A percentile compares a stretch with the other conserved stretches of the same genome.
phyloP scores from a whole-genome alignment of 2,113 vertebrate species.

The Progne subis region DNA sequence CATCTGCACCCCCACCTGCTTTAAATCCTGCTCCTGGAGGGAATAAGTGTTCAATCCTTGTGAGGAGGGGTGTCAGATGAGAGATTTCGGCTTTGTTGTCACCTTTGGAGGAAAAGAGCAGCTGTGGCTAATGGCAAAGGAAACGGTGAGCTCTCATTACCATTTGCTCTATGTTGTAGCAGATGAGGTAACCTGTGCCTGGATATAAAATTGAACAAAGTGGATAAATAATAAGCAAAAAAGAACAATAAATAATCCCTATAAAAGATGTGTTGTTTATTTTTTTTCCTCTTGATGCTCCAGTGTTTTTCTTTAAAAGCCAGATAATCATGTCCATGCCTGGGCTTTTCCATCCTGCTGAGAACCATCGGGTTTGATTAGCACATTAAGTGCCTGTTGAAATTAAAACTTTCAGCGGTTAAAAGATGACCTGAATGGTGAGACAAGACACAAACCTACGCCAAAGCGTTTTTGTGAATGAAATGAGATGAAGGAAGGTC shows the following conservation, averaged over 20 bases:
- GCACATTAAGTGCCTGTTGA: slow-evolving; percentile 16
- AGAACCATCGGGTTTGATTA: slow-evolving; percentile 34
- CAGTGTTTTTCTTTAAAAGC: background rate
- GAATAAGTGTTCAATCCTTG: background rate
- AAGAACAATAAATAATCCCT: background rate
- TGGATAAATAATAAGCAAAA: background rate
- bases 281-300: background rate
- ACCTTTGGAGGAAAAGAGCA: background rate
- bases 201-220: background rate
- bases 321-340: background rate
- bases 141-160: background rate
- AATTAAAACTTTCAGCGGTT: slow-evolving; percentile 18
- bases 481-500: background rate
- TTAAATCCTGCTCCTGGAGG: background rate
- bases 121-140: background rate
- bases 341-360: slow-evolving; percentile 29
- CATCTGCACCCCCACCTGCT: background rate
- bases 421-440: background rate
- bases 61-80: background rate
- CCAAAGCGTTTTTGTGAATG: background rate
- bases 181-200: background rate
- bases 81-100: background rate
- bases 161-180: rapidly evolving
- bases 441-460: background rate
- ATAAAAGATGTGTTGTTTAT: background rate